Base-by-base conservation (phyloP, 2,797 vertebrate species). In the Sardinella longiceps region DNA sequence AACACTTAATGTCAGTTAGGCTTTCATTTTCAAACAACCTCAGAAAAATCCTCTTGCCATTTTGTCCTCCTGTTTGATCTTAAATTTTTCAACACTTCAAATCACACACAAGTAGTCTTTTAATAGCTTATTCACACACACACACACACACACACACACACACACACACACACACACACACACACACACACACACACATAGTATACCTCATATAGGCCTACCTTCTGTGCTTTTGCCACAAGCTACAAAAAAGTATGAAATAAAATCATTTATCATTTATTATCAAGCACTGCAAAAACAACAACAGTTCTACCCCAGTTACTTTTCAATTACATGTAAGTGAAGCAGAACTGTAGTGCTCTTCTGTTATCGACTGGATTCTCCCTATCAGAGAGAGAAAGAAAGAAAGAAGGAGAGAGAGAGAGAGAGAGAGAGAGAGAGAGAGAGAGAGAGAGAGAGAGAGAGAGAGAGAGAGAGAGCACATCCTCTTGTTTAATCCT, bases 291-390 rank as follows among this genome's bases (percentile, higher is more conserved):
- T 30, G 80, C 80, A 90, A 90, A 87, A 91, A 87, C 92, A 92
- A 89, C 90, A 91, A 92, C 93, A 94, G 94, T 96, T 97, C 96
- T 96, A 94, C 95, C 94, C 96, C 94, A 96, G 93, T 96, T 97
- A 94, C 94, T 96, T 97, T 97, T 97, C 95, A 97, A 96, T 97
- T 97, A 97, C 92, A 91, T 93, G 51, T 94, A 95, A 93, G 93
- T 91, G 95, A 95, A 96, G 95, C 94, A 95, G 96, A 97, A 96
- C 96, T 87, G 94, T 96, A 96, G 95, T 96, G 95, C 96, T 96
- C 94, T 66, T 12, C 95, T 95, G 95, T 96, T 97, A 97, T 97
- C 94, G 96, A 97, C 96, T 96, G 94, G 94, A 94, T 93, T 95
- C 95, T 95, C 92, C 95, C 95, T 94, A 96, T 97, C 96, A 96